Evolutionary conservation across 2,113 vertebrate species (phyloP), one percentile per base, ranked within the genome.

Genomic region (Misgurnus anguillicaudatus): DNA sequence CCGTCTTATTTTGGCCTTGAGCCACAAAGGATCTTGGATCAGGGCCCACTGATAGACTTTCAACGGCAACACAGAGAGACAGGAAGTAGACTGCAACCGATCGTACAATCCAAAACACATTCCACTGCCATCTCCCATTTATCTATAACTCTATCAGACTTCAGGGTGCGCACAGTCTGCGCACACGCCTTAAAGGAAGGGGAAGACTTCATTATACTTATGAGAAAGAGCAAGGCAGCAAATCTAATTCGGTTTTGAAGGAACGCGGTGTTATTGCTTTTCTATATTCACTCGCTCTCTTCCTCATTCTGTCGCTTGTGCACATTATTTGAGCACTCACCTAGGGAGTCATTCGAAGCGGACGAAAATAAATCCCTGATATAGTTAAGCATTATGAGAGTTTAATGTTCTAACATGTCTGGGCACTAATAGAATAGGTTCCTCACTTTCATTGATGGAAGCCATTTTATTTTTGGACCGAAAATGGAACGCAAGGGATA

Each of bases 141-240:
- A 85, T 80, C 80, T 14, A 41, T 42, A 72, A 77, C 77, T 75
- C 72, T 16, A 53, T 31, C 53, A 53, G 48, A 55, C 70, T 63
- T 38, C 47, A 57, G 39, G 53, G 55, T 71, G 51, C 0, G 5
- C n/a, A 4, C 31, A 67, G 41, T 51, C 7, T 36, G 41, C 57
- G 64, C 66, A n/a, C 55, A 71, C 60, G 72, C 70, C 70, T 81
- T 61, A 39, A 77, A 82, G 51, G 48, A 82, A 78, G 77, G 74
- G 68, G 76, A 84, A 74, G 78, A 89, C 88, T 90, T 91, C 86
- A 92, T 90, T 90, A 91, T 88, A 87, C 85, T 85, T 85, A 90
- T 90, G 81, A 82, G 86, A 87, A 86, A 84, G 68, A 83, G 85
- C 79, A 77, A 83, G 85, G 87, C 84, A 87, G 86, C 86, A 86